A percentile compares a stretch with the other conserved stretches of the same genome.
Conservation (phyloP, 1,140 invertebrate genomes). For the Octopus sinensis region DNA sequence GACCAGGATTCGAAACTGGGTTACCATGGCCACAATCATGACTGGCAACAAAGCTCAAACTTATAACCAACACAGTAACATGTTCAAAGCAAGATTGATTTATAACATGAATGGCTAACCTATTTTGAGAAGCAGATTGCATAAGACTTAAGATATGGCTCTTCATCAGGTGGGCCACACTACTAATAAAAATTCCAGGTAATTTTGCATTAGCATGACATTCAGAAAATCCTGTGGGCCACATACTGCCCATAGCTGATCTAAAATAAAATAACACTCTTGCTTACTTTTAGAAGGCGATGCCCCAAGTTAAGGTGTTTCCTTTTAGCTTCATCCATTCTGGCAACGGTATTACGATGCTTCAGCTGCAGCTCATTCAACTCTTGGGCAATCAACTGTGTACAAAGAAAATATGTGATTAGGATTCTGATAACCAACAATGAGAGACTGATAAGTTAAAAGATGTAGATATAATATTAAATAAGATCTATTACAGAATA, state of each 20-base stretch:
- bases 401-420: not conserved
- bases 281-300: conserved; percentile 69
- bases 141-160: no score
- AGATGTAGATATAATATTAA: not conserved
- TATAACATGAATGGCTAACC: no score
- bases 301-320: conserved; percentile 75
- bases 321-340: conserved; percentile 72
- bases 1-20: no score
- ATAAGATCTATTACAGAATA: not conserved
- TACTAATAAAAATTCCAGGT: no score
- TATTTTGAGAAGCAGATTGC: no score
- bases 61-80: no score
- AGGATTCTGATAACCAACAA: not conserved
- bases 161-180: no score
- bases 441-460: not conserved
- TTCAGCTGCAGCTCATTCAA: conserved; percentile 72
- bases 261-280: not conserved
- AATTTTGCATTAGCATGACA: no score
- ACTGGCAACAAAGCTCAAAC: no score
- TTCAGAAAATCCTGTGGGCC: not conserved
- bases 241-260: not conserved
- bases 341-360: conserved; percentile 69
- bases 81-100: no score
- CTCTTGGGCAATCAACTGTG: conserved; percentile 67
- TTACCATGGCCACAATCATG: no score